phyloP scores from a whole-genome alignment of 2,797 vertebrate genomes.

The Phalanger gymnotis region DNA sequence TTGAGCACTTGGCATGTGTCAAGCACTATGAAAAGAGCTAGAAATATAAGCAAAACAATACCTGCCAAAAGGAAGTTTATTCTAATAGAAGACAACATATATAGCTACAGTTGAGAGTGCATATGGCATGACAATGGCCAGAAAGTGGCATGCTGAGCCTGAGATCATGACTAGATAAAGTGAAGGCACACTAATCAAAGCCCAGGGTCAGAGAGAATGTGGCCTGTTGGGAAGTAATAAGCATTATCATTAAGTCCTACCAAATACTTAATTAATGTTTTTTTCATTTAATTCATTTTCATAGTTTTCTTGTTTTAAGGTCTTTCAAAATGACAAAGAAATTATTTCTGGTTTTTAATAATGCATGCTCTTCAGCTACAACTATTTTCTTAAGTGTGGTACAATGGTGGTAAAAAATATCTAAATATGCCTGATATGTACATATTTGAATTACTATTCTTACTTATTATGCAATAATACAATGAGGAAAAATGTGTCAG shows the following conservation, averaged over 20 bases:
- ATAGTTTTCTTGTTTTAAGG: not conserved
- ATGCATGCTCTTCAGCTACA: not conserved
- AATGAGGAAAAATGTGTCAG: not conserved
- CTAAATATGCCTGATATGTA: not conserved
- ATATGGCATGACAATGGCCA: not conserved
- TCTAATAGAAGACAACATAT: not conserved
- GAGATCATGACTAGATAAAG: not conserved
- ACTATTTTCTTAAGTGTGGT: not conserved
- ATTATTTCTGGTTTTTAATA: not conserved
- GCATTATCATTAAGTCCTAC: not conserved
- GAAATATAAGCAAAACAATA: not conserved
- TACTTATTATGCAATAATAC: not conserved
- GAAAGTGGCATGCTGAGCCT: not conserved
- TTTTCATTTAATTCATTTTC: not conserved
- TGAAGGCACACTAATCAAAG: not conserved
- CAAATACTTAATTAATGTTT: not conserved
- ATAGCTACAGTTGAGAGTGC: not conserved
- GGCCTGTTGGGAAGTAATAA: not conserved
- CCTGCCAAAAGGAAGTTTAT: not conserved
- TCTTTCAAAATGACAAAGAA: slow-evolving; percentile 6
- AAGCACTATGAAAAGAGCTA: not conserved
- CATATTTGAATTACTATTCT: not conserved
- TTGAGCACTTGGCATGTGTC: not conserved
- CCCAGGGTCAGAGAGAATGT: not conserved
- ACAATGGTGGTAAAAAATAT: not conserved